These are phyloP conservation scores for Alaudala cheleensis DNA, from an alignment of 2,113 vertebrate species.

Conservation along the genomic window DNA sequence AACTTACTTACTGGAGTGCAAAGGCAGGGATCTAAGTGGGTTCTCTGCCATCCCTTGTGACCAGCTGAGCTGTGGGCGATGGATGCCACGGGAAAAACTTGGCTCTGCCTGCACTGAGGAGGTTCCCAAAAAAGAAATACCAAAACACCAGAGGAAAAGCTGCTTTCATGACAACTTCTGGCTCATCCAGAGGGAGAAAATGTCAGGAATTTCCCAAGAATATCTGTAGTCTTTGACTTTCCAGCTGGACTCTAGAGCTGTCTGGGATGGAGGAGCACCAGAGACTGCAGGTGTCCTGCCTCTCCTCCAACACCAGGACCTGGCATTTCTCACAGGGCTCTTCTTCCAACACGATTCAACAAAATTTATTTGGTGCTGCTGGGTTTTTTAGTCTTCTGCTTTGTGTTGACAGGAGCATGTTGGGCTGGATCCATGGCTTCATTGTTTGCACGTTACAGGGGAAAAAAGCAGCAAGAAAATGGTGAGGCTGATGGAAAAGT, in stretches of 20 bases:
- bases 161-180: neutral
- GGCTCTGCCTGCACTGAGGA: neutral
- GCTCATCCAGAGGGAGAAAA: slow-evolving; percentile 4
- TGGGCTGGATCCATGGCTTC: accelerated
- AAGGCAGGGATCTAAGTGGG: neutral
- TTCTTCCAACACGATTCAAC: neutral
- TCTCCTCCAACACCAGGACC: neutral
- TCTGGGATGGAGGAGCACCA: neutral
- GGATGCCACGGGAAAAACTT: neutral
- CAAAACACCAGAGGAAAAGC: neutral
- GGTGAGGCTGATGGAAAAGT: neutral
- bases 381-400: neutral
- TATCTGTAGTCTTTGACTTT: neutral
- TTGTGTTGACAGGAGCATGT: neutral
- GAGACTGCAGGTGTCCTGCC: neutral
- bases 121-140: neutral
- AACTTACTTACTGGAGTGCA: neutral
- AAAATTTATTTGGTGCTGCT: neutral
- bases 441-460: neutral
- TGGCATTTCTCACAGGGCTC: neutral
- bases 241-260: neutral
- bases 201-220: slow-evolving; percentile 11
- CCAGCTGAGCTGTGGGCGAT: accelerated
- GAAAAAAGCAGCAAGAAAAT: neutral
- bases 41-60: neutral